Evolutionary conservation across 2,888 invertebrate genomes (phyloP), one percentile per base, ranked within the genome.

Genomic region (Cactoblastis cactorum): DNA sequence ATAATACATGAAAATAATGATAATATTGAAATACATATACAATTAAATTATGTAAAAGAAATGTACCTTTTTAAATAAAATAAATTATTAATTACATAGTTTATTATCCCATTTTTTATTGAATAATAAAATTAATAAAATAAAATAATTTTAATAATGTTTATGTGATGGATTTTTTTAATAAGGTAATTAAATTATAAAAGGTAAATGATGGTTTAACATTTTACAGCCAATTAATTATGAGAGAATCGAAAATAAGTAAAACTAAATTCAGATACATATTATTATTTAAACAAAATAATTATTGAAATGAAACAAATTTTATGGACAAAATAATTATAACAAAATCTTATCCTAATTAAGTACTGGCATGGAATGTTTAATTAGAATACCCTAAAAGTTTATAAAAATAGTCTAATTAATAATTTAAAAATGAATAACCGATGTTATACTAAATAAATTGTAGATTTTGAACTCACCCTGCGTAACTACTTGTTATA

Each of bases 341-440:
- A 22, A 12, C 19, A 41, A n/a, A 41, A 41, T 11, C 43, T 43
- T 43, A 43, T 28, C 11, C 28, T 48, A 48, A 68, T 85, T 85
- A 85, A 85, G 84, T 85, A 85, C 84, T 76, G 74, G 67, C 58
- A 63, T 74, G 79, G 78, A 83, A 81, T 82, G 79, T 69, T 38
- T 24, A 22, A 45, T 24, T 17, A 50, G 53, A 51, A 50, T 45
- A 51, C 45, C 39, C 51, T 38, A 35, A 51, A 38, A 38, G 46
- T 28, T 34, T 2, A 15, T 38, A 12, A 51, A 39, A 28, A 48
- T 32, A 28, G 17, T 19, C 17, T 12, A 28, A 33, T 39, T 17
- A 35, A 19, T 22, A 9, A 6, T 46, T 4, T 6, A 22, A 34
- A 18, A 11, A 32, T 18, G 4, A 17, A 9, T 11, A 17, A 37